phyloP scores from a whole-genome alignment of 2,113 vertebrate genomes.

The Mixornis gularis region DNA sequence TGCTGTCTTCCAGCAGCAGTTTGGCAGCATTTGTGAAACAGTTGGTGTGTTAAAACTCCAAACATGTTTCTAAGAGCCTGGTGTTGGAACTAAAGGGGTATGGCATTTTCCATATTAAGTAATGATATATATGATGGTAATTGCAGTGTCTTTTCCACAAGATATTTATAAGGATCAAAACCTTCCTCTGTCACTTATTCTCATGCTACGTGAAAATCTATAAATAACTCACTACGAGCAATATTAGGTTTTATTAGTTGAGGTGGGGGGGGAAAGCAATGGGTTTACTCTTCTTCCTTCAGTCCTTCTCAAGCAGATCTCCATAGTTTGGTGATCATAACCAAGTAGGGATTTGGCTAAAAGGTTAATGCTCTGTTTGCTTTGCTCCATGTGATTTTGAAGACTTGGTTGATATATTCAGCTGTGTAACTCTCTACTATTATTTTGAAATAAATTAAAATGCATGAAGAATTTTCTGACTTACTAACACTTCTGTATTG shows the following conservation, averaged over 20 bases:
- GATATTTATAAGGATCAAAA: not conserved
- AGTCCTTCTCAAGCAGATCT: not conserved
- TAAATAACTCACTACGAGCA: not conserved
- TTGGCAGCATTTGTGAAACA: constrained; percentile 48
- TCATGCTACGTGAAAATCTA: not conserved
- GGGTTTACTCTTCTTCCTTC: not conserved
- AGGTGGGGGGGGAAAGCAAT: not conserved
- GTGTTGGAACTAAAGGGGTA: constrained; percentile 13
- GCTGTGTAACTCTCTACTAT: not conserved
- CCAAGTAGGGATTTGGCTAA: not conserved
- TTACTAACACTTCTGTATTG: not conserved
- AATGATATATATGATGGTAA: not conserved
- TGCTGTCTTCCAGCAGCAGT: constrained; percentile 19
- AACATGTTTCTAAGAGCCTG: constrained; percentile 33
- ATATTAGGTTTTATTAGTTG: not conserved
- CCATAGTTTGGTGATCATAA: not conserved
- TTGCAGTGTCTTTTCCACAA: not conserved
- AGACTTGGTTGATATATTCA: not conserved
- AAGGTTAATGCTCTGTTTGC: not conserved
- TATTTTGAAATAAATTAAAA: constrained; percentile 39
- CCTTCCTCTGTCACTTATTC: not conserved
- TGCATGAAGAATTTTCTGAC: not conserved
- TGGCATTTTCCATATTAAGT: constrained; percentile 27
- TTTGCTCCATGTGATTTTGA: not conserved
- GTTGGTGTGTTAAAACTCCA: constrained; percentile 50